Percentiles rank a stretch among this genome's conserved stretches.
These are phyloP conservation scores for Rhabdornis inornatus DNA, from an alignment of 2,113 vertebrate genomes.

Conservation along the genomic window DNA sequence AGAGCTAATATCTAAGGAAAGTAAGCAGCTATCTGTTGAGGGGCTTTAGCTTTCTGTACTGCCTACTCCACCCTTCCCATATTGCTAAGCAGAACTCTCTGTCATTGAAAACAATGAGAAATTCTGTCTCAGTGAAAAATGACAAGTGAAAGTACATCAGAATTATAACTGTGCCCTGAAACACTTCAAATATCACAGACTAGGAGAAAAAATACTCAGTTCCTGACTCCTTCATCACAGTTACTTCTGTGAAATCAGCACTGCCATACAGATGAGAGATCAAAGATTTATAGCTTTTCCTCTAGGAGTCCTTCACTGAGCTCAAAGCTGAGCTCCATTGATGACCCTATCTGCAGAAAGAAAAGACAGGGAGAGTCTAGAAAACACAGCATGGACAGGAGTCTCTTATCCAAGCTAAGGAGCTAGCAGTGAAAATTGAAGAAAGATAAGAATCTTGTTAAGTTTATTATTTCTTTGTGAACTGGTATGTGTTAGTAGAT, in stretches of 20 bases:
- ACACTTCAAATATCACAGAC: neutral
- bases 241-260: neutral
- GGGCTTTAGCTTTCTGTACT: neutral
- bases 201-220: neutral
- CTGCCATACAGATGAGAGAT: neutral
- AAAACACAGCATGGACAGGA: neutral
- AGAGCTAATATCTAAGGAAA: neutral
- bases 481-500: neutral
- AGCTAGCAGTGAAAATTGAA: neutral
- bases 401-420: neutral
- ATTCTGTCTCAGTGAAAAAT: neutral
- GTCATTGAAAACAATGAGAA: neutral
- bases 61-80: neutral
- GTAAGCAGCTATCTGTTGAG: neutral
- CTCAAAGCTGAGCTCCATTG: neutral
- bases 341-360: neutral
- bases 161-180: neutral
- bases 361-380: neutral
- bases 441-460: neutral
- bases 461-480: neutral
- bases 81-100: neutral
- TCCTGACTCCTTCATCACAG: neutral
- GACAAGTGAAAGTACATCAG: neutral
- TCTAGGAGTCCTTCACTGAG: neutral
- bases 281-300: neutral